These are phyloP conservation scores for Carollia perspicillata DNA, from an alignment of 2,113 vertebrate genomes.

Conservation along the genomic window DNA sequence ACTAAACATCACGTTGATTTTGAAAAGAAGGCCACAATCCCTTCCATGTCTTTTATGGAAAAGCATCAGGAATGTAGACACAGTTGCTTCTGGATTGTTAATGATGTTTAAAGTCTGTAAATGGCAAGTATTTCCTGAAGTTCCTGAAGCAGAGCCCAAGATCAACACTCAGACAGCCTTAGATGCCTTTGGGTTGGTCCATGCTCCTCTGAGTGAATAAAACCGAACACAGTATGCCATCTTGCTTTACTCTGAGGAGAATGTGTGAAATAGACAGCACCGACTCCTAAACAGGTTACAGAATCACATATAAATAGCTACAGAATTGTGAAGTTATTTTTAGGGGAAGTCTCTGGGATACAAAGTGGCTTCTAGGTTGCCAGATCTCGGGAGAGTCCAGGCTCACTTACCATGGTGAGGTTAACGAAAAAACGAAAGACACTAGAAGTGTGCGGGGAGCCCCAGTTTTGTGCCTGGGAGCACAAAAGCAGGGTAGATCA, in stretches of 20 bases:
- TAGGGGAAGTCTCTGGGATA: background rate
- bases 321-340: background rate
- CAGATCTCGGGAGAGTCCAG: background rate
- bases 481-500: background rate
- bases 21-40: background rate
- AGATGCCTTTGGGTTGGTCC: background rate
- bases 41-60: slow-evolving; percentile 13
- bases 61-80: slow-evolving; percentile 40
- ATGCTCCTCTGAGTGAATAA: background rate
- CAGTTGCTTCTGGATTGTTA: slow-evolving; percentile 23
- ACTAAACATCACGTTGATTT: background rate
- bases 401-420: background rate
- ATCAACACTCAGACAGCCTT: background rate
- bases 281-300: background rate
- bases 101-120: background rate
- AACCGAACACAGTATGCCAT: background rate
- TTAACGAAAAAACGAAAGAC: background rate
- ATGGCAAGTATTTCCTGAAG: slow-evolving; percentile 24
- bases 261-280: background rate
- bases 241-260: background rate
- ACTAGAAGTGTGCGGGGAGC: background rate
- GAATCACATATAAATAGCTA: background rate
- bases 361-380: background rate
- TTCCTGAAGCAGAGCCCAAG: slow-evolving; percentile 26
- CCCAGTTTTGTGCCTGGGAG: background rate